Evolutionary conservation across 2,113 vertebrate species (phyloP).

Genomic region (Pantherophis guttatus): DNA sequence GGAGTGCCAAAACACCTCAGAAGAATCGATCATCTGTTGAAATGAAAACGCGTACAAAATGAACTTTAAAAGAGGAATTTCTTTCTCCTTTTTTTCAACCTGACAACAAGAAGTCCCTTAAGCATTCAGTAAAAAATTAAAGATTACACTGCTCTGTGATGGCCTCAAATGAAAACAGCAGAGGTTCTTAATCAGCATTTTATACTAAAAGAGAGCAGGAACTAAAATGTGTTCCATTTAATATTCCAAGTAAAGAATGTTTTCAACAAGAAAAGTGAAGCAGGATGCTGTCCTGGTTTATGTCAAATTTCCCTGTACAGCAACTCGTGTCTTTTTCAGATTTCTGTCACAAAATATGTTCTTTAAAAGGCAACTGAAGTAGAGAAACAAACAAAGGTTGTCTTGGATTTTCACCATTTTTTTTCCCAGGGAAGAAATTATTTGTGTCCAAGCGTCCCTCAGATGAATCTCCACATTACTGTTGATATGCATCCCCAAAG

Average conservation of each 20-base stretch:
- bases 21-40: neutral
- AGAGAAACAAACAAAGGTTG: neutral
- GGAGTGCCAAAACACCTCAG: neutral
- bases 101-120: neutral
- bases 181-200: neutral
- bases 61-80: neutral
- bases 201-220: neutral
- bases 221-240: neutral
- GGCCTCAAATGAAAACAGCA: neutral
- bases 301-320: neutral
- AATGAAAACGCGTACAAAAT: neutral
- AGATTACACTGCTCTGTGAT: neutral
- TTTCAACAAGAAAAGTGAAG: neutral
- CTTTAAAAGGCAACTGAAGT: neutral
- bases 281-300: neutral
- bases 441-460: neutral
- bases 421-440: neutral
- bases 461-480: slow-evolving; percentile 7
- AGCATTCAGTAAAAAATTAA: neutral
- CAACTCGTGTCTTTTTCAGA: neutral
- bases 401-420: fast-evolving
- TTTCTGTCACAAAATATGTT: neutral
- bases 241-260: neutral
- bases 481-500: slow-evolving; percentile 41
- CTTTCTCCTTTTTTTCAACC: neutral